These are phyloP conservation scores for Saguinus midas DNA, from an alignment of 2,113 vertebrate species.

Conservation along the genomic window DNA sequence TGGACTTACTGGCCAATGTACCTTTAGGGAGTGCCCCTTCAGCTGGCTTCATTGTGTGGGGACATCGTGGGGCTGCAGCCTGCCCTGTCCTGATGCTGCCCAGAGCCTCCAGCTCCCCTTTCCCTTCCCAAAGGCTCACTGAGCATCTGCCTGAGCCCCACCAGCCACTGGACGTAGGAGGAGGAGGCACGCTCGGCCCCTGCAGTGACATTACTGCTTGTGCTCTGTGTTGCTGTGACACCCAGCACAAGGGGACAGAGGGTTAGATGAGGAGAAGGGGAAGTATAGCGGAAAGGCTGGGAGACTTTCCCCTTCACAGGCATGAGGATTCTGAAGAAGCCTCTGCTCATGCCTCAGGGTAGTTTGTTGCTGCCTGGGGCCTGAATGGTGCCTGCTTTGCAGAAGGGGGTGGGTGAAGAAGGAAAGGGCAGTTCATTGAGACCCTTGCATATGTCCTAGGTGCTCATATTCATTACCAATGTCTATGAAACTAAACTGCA, in stretches of 20 bases:
- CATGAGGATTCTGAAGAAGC: neutral
- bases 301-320: neutral
- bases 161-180: neutral
- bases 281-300: neutral
- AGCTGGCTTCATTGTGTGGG: fast-evolving
- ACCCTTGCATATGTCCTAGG: neutral
- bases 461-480: neutral
- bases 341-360: neutral
- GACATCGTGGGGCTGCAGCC: neutral
- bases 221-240: neutral
- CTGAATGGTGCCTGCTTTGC: fast-evolving
- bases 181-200: neutral
- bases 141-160: neutral
- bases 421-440: neutral
- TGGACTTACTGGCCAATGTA: neutral
- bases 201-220: fast-evolving
- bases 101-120: too few relatives aligned
- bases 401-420: neutral
- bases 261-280: neutral
- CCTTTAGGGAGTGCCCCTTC: neutral
- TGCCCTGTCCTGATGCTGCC: neutral
- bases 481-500: neutral
- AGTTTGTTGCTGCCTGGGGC: neutral
- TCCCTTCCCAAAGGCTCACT: neutral
- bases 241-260: neutral